Base-by-base conservation (phyloP, 1,140 invertebrate genomes). In the Hirudo medicinalis region DNA sequence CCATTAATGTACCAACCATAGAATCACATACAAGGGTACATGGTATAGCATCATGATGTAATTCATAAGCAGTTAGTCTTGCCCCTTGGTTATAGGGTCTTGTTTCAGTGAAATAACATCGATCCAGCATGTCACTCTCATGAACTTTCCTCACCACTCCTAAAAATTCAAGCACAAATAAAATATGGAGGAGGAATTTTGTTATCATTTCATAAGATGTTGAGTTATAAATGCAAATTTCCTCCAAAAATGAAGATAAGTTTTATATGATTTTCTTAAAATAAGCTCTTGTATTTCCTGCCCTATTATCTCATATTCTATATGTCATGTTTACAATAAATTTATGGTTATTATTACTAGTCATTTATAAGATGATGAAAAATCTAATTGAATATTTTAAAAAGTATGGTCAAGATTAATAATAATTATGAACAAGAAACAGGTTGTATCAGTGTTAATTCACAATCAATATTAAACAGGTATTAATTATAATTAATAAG, bases 71-170 rank as follows among this genome's bases (percentile, higher is more conserved):
- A 5, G 96, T 99, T 19, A 99, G 83, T 73, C 96, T 85, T 0
- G 93, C 78, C 8, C 82, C 96, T 83, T 99, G 96, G 80, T 97
- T 97, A 80, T 97, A 99, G 0, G 96, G 96, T 73, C 96, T 86
- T 0, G 96, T 99, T 83, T 99, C 96, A 0, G 95, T 96, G 78
- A 90, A 97, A 81, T 91, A 97, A 5, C 89, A 92, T 76, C 90
- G 89, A 76, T 91, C 87, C 74, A 98, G 82, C 81, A 86, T 86
- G 74, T 87, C 86, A 54, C 83, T 81, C 67, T 85, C 85, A 79
- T 90, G 86, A 53, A 99, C 84, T 36, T 87, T 86, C 76, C 94
- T 85, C 71, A 97, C 90, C 11, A 98, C 92, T 73, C 96, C 84
- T 85, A 71, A 5, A 75, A 76, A 74, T 22, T 15, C 32, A 54